Percentiles rank a stretch among this genome's conserved stretches.
Evolutionary conservation across 2,888 invertebrate genomes (phyloP).

Genomic region (Lydus trimaculatus): DNA sequence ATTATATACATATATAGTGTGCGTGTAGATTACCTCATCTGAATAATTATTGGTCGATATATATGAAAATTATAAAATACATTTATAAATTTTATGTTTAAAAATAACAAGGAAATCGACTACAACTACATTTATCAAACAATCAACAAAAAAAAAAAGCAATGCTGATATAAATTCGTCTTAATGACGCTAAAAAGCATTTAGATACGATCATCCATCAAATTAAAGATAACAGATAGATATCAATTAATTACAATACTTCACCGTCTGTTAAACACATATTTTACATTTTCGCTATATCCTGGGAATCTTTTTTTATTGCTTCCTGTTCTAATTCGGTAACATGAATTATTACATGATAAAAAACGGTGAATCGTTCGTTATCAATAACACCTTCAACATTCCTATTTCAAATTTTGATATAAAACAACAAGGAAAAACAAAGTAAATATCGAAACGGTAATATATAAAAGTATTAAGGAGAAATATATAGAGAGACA

Average conservation of each 20-base stretch:
- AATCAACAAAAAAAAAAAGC: neutral
- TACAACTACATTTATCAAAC: neutral
- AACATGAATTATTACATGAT: constrained; percentile 1
- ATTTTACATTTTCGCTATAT: constrained; percentile 34
- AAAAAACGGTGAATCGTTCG: neutral
- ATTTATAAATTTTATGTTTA: too few species aligned
- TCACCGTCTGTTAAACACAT: constrained; percentile 26
- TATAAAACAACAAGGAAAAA: too few species aligned
- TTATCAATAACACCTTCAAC: neutral
- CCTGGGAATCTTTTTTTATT: constrained; percentile 18
- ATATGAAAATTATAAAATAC: neutral
- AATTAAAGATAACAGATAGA: constrained; percentile 3
- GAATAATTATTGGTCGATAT: neutral
- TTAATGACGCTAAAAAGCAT: neutral
- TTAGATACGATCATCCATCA: neutral
- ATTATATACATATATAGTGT: too few species aligned
- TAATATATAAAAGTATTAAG: neutral
- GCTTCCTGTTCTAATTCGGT: neutral
- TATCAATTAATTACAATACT: constrained; percentile 30
- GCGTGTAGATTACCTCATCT: neutral
- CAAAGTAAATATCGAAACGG: too few species aligned
- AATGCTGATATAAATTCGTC: neutral
- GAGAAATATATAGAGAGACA: neutral
- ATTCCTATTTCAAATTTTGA: too few species aligned
- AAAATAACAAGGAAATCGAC: neutral